phyloP scores from a whole-genome alignment of 2,888 invertebrate genomes.

The Dioctria rufipes region DNA sequence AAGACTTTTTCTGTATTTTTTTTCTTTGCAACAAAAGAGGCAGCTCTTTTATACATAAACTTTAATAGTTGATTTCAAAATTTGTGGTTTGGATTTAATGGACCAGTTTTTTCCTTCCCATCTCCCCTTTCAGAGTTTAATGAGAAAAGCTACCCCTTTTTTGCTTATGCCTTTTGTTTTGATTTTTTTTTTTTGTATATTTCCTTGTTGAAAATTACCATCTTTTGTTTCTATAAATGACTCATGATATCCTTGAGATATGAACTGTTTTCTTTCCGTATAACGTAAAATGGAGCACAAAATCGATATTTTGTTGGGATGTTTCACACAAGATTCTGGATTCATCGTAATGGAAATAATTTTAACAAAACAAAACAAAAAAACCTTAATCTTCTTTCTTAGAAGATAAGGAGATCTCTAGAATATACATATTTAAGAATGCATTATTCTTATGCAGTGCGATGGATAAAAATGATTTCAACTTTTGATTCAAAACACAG shows the following conservation, averaged over 20 bases:
- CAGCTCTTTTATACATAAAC: constrained; percentile 19
- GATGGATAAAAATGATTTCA: neutral
- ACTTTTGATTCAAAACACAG: too few species aligned
- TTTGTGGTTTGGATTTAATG: constrained; percentile 38
- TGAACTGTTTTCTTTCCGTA: neutral
- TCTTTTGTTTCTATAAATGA: constrained; percentile 47
- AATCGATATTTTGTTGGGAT: constrained; percentile 21
- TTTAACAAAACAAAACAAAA: neutral
- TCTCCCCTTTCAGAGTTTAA: constrained; percentile 27
- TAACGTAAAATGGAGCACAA: constrained; percentile 30
- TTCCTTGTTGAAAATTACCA: constrained; percentile 41
- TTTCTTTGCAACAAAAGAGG: constrained; percentile 4
- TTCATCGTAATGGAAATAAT: neutral
- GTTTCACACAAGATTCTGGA: constrained; percentile 14
- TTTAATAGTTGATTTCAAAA: constrained; percentile 23
- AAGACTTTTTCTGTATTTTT: constrained; percentile 3
- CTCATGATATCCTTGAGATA: constrained; percentile 48
- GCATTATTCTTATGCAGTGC: neutral
- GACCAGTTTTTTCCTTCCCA: neutral
- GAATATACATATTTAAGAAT: neutral
- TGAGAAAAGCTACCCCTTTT: constrained; percentile 14
- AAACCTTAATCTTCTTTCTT: neutral
- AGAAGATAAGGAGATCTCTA: neutral
- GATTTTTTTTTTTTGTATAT: neutral
- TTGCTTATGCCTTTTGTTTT: neutral